Evolutionary conservation across 2,888 invertebrate genomes (phyloP).

Genomic region (Trachelus stipa): DNA sequence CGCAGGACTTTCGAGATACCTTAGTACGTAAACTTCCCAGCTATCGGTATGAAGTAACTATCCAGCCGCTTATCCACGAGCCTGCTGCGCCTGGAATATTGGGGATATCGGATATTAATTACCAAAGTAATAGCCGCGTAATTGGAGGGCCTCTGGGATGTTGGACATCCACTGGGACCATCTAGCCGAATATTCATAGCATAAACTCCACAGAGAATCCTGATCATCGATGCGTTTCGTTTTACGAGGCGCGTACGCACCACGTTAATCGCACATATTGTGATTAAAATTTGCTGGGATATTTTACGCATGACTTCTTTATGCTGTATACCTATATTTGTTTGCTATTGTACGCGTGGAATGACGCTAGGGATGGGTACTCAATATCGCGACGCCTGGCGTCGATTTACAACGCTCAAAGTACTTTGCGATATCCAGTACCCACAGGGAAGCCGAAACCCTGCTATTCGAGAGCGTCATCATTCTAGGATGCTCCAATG

Average conservation of each 20-base stretch:
- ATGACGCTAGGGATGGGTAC: not conserved
- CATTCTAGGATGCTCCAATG: not conserved
- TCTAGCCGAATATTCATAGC: constrained; percentile 10
- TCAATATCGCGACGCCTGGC: not conserved
- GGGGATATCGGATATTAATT: constrained; percentile 54
- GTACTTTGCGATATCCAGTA: constrained; percentile 5
- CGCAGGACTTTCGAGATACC: not conserved
- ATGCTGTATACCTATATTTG: not conserved
- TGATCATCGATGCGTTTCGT: not conserved
- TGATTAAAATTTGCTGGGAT: not conserved
- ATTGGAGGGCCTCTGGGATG: constrained; percentile 38
- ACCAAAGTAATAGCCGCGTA: constrained; percentile 52
- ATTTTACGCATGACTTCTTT: not conserved
- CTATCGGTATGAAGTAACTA: constrained; percentile 25
- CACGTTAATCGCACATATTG: not conserved
- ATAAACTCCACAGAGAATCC: not conserved
- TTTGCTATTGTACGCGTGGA: not conserved
- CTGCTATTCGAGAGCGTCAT: not conserved
- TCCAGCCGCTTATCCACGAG: constrained; percentile 37
- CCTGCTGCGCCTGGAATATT: constrained; percentile 26
- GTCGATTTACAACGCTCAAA: not conserved
- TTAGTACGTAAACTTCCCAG: constrained; percentile 27
- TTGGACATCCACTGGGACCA: constrained; percentile 12
- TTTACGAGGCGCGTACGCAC: not conserved
- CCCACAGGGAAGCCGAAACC: constrained; percentile 1